Evolutionary conservation across 2,113 vertebrate species (phyloP).

Genomic region (Thamnophis sirtalis): DNA sequence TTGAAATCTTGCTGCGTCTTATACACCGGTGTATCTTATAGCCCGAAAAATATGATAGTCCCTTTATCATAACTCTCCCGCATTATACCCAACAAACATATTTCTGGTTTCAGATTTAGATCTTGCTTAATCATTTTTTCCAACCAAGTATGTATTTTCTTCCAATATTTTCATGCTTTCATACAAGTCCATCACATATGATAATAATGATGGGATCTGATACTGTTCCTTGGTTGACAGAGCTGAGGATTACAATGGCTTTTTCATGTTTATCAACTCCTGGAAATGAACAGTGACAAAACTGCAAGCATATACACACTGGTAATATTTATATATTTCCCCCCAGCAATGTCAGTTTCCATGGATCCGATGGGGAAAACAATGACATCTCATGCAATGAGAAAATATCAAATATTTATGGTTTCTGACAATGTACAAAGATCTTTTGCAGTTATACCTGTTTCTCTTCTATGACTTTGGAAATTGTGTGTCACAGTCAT

Average conservation of each 20-base stretch:
- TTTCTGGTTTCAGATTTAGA: too few relatives aligned
- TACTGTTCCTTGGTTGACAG: background rate
- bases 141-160: too few relatives aligned
- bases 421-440: background rate
- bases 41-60: too few relatives aligned
- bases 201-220: background rate
- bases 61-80: too few relatives aligned
- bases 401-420: background rate
- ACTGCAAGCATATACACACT: background rate
- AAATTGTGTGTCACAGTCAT: background rate
- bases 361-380: background rate
- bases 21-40: too few relatives aligned
- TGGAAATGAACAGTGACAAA: background rate
- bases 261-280: background rate
- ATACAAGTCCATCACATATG: too few relatives aligned
- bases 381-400: background rate
- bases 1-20: too few relatives aligned
- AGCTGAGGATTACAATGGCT: background rate
- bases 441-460: background rate
- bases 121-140: too few relatives aligned
- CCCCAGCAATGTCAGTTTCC: background rate
- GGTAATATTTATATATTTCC: background rate
- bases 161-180: too few relatives aligned
- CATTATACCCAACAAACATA: too few relatives aligned
- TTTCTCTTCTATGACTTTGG: background rate